These are phyloP conservation scores for Busseola fusca DNA, from an alignment of 2,888 invertebrate genomes.

Conservation along the genomic window DNA sequence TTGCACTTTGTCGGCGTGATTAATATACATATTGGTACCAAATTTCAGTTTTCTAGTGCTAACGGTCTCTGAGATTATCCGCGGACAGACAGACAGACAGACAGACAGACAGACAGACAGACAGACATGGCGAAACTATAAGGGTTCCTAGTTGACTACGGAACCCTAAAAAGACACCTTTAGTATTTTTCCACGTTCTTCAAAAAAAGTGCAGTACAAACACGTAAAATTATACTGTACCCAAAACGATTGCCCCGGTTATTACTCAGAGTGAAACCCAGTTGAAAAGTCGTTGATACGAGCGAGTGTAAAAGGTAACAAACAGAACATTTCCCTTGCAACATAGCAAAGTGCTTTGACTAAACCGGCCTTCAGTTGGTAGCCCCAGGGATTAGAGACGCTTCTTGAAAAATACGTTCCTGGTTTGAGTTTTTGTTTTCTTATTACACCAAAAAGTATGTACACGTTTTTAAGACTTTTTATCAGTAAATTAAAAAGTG, in stretches of 20 bases:
- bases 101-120: too few relatives aligned
- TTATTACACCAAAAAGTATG: conserved; percentile 7
- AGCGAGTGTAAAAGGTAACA: conserved; percentile 60
- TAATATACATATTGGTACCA: too few relatives aligned
- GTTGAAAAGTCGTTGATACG: conserved; percentile 59
- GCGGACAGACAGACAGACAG: too few relatives aligned
- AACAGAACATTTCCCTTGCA: conserved; percentile 45
- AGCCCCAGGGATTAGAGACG: conserved; percentile 53
- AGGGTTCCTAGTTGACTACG: too few relatives aligned
- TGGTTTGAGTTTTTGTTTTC: conserved; percentile 29
- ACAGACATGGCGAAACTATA: too few relatives aligned
- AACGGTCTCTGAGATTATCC: too few relatives aligned
- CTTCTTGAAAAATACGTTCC: conserved; percentile 47
- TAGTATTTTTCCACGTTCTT: neutral
- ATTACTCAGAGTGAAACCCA: conserved; percentile 54
- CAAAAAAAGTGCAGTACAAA: neutral
- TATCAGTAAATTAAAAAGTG: conserved; percentile 33
- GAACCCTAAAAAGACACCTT: too few relatives aligned
- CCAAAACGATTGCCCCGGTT: conserved; percentile 45
- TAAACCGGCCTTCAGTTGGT: conserved; percentile 45
- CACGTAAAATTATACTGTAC: conserved; percentile 3
- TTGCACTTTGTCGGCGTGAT: too few relatives aligned
- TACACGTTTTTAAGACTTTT: conserved; percentile 7
- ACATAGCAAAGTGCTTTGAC: conserved; percentile 62
- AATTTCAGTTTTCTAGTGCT: too few relatives aligned